Percentiles rank a stretch among this genome's conserved stretches.
Evolutionary conservation across 2,888 invertebrate species (phyloP).

Genomic region (Zhuqinia jingwanae): DNA sequence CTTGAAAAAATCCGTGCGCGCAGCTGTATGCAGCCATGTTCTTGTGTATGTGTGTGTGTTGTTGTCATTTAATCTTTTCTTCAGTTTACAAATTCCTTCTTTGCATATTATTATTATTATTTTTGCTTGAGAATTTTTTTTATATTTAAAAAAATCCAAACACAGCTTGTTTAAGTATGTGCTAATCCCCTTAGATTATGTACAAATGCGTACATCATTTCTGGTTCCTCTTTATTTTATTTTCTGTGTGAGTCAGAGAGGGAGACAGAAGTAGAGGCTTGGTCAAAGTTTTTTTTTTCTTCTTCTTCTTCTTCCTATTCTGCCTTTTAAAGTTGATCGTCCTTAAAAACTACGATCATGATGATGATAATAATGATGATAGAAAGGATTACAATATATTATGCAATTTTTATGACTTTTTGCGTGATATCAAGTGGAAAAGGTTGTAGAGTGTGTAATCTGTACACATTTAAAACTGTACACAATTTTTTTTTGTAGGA

Average conservation of each 20-base stretch:
- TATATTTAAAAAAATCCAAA: not conserved
- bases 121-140: not conserved
- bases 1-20: constrained; percentile 6
- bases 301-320: no score
- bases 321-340: constrained; percentile 19
- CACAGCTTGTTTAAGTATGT: constrained; percentile 9
- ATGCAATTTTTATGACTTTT: not conserved
- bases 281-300: not conserved
- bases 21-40: not conserved
- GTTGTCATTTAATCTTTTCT: constrained; percentile 16
- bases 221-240: constrained; percentile 24
- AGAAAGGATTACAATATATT: no score
- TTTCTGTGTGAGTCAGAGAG: no score
- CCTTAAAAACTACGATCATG: not conserved
- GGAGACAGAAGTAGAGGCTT: not conserved
- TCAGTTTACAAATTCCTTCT: not conserved
- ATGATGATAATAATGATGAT: not conserved
- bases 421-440: not conserved
- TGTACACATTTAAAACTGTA: no score
- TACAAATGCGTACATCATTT: constrained; percentile 33
- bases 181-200: constrained; percentile 25
- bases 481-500: no score
- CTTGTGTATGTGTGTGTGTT: not conserved
- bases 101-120: not conserved
- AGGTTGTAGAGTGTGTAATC: not conserved